phyloP scores from a whole-genome alignment of 1,140 invertebrate species.

The Drosophila lowei region DNA sequence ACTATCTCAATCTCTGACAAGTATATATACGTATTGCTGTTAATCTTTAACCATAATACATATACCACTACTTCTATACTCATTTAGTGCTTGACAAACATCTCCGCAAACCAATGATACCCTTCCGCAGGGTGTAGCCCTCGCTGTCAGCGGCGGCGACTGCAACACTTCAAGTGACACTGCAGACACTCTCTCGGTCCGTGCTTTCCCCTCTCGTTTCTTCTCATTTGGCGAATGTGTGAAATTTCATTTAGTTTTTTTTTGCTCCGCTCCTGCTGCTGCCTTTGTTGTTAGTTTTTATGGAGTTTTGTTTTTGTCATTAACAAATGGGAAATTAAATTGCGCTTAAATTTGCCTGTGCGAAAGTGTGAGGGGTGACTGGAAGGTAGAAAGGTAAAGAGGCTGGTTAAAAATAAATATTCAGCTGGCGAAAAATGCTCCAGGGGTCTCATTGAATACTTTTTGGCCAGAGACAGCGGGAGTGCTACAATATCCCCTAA shows the following conservation, averaged over 20 bases:
- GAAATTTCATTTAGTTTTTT: slow-evolving; percentile 37
- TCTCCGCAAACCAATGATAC: too few relatives aligned
- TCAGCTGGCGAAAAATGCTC: background rate
- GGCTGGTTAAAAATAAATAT: background rate
- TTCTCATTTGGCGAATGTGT: slow-evolving; percentile 38
- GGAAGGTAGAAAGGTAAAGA: background rate
- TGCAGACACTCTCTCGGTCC: slow-evolving; percentile 22
- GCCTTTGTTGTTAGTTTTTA: slow-evolving; percentile 38
- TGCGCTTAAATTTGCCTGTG: slow-evolving; percentile 61
- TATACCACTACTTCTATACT: too few relatives aligned
- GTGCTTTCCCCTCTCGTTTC: background rate
- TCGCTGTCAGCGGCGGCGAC: slow-evolving; percentile 70
- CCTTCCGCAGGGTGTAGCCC: slow-evolving; percentile 27
- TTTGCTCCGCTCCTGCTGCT: background rate
- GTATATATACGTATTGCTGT: too few relatives aligned
- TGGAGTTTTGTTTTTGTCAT: slow-evolving; percentile 57
- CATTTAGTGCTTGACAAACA: too few relatives aligned
- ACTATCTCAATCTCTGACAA: too few relatives aligned
- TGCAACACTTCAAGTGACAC: slow-evolving; percentile 76
- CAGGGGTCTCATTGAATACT: too few relatives aligned
- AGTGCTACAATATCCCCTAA: too few relatives aligned
- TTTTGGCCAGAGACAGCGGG: too few relatives aligned
- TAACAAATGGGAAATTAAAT: slow-evolving; percentile 78
- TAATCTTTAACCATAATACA: too few relatives aligned
- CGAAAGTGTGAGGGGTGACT: background rate